Evolutionary conservation across 1,140 invertebrate species (phyloP), one percentile per base, ranked within the genome.

Genomic region (Ditylenchus dipsaci): DNA sequence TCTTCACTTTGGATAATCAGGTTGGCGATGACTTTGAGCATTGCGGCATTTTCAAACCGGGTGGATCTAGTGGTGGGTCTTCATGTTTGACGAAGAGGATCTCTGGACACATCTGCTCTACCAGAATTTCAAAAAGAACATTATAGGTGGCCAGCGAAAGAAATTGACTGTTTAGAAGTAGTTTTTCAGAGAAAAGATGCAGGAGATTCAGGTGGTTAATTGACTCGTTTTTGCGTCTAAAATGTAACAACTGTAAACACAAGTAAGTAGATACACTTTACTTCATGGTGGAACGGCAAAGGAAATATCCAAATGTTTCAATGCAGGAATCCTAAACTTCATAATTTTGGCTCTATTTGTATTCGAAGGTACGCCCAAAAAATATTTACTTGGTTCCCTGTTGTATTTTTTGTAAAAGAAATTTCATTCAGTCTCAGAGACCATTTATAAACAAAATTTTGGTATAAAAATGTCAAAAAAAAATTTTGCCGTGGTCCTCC

Each of bases 201-300:
- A 97, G 97, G 74, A 98, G 87, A 87, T 99, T 98, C 85, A 95
- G 90, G 3, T 94, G 93, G 76, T 91, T 93, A 92, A 98, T 95
- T 15, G 95, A 92, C 84, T 97, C 94, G 83, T 95, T 95, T 85
- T 98, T 97, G 72, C 95, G 87, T 85, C 91, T 94, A 84, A 45
- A 86, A 77, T 42, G 68, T 65, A 21, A 21, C n/a, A 7, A 7
- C 15, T 21, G 23, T 5, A 53, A 53, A 53, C 3, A 26, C 23
- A 53, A 5, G 3, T 3, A 53, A 19, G n/a, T 19, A 67, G 27
- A 75, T 13, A 38, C 29, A 23, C n/a, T 88, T 88, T 86, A 93
- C 91, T 95, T 95, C 84, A 93, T 90, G 69, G 93, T 96, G 80
- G 92, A 94, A 71, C 92, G 88, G 81, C 92, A 93, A 1, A 96